Percentiles rank a stretch among this genome's conserved stretches.
Conservation (phyloP, 1,140 invertebrate genomes). For the Bombus superbus region DNA sequence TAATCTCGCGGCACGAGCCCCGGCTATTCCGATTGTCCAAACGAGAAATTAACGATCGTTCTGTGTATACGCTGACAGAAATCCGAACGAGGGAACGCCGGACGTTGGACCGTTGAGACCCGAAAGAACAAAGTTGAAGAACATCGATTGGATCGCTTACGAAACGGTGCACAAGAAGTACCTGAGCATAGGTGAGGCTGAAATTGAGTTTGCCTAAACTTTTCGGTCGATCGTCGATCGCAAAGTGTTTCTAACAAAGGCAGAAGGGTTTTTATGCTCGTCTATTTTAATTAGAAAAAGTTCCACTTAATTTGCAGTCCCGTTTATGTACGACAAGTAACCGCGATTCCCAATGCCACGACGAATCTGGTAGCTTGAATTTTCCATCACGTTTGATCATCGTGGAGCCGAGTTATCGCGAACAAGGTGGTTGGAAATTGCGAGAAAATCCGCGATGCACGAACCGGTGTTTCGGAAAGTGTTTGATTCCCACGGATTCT, state of each 20-base stretch:
- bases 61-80: constrained; percentile 84
- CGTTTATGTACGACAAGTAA: background rate
- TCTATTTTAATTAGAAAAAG: background rate
- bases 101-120: constrained; percentile 88
- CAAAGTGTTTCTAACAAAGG: background rate
- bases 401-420: background rate
- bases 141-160: constrained; percentile 95
- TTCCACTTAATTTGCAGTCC: background rate
- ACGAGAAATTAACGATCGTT: constrained; percentile 17
- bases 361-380: too few species aligned
- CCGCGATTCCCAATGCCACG: too few species aligned
- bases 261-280: background rate
- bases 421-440: background rate
- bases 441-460: background rate
- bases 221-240: background rate
- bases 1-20: background rate
- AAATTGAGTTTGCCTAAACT: background rate
- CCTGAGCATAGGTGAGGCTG: constrained; percentile 90
- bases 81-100: constrained; percentile 91
- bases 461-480: background rate
- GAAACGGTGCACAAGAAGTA: constrained; percentile 96
- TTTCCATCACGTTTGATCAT: background rate
- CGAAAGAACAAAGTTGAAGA: constrained; percentile 90
- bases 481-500: constrained; percentile 11
- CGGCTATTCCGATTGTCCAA: background rate